Base-by-base conservation (phyloP, 1,140 invertebrate species). In the Agrilus planipennis region DNA sequence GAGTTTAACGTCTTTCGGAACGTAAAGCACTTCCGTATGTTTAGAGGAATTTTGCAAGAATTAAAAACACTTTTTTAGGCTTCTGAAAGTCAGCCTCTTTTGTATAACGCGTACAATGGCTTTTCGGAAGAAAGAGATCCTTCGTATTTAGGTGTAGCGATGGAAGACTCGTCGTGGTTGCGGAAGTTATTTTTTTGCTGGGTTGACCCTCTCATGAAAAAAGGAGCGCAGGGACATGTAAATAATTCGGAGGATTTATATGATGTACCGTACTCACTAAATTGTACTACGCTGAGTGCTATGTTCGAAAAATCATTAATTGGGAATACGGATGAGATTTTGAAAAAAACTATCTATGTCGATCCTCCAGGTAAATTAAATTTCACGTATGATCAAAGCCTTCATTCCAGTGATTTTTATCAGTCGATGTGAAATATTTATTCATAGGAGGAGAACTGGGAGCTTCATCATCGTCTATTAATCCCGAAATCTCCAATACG, bases 181-280 rank as follows among this genome's bases (percentile, higher is more conserved):
- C 89, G 88, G 0, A 79, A 76, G 54, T 64, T 95, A 4, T 64
- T 82, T 11, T 93, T 97, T 57, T 67, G 75, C 44, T 97, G 91
- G 91, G 87, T 93, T 0, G 73, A 81, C 43, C 82, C 84, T 6
- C 61, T 96, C 25, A 81, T 96, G 63, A 55, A 73, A 34, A 91
- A 89, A 69, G 91, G 90, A 4, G 68, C 75, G 4, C 69, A 74
- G 34, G 79, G 79, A 5, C 72, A 77, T 45, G 62, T 97, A 5
- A 71, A 74, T 37, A 72, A 74, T 52, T 63, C 77, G 0, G 83
- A 89, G 57, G 89, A 94, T 67, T 62, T 96, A 0, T 91, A 82
- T 67, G 80, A 89, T 61, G 63, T 97, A 29, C 91, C 91, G 0
- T 65, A 72, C 20, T 65, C 71, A 32, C 63, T 90, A 27, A 72